Evolutionary conservation across 2,797 vertebrate genomes (phyloP).

Genomic region (Enteromius argenteus): DNA sequence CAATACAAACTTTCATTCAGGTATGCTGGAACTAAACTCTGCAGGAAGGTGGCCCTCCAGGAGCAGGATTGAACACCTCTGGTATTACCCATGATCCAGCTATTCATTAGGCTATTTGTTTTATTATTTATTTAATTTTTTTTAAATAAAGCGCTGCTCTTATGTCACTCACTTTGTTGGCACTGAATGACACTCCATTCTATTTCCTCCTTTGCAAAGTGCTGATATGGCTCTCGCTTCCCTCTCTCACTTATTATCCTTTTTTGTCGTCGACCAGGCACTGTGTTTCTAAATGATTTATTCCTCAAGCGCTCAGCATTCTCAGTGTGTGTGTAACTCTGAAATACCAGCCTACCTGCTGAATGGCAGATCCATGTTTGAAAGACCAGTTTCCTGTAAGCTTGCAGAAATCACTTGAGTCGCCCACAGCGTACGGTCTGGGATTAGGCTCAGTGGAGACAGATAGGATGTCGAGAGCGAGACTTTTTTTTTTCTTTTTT

Average conservation of each 20-base stretch:
- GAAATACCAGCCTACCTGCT: slow-evolving; percentile 7
- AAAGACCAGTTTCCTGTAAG: slow-evolving; percentile 19
- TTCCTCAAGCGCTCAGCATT: slow-evolving; percentile 22
- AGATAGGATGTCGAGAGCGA: neutral
- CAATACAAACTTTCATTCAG: neutral
- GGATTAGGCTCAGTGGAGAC: slow-evolving; percentile 11
- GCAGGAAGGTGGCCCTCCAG: neutral
- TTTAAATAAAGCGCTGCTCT: neutral
- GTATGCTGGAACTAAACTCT: neutral
- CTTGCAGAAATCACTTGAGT: slow-evolving; percentile 31
- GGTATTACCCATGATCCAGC: neutral
- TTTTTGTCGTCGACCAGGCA: neutral
- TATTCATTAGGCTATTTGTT: neutral
- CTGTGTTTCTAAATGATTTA: slow-evolving; percentile 30
- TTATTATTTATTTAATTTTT: neutral
- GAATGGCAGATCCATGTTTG: slow-evolving; percentile 18
- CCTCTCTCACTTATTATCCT: neutral
- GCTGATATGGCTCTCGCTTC: slow-evolving; percentile 13
- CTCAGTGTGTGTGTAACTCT: slow-evolving; percentile 5
- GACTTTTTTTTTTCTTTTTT: neutral
- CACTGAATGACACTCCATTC: neutral
- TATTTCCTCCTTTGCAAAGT: slow-evolving; percentile 3
- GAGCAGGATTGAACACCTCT: neutral
- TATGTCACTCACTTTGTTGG: neutral
- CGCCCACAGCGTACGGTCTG: neutral